Percentiles rank a stretch among this genome's conserved stretches.
phyloP scores from a whole-genome alignment of 1,140 invertebrate species.

The Drosophila fuyamai region DNA sequence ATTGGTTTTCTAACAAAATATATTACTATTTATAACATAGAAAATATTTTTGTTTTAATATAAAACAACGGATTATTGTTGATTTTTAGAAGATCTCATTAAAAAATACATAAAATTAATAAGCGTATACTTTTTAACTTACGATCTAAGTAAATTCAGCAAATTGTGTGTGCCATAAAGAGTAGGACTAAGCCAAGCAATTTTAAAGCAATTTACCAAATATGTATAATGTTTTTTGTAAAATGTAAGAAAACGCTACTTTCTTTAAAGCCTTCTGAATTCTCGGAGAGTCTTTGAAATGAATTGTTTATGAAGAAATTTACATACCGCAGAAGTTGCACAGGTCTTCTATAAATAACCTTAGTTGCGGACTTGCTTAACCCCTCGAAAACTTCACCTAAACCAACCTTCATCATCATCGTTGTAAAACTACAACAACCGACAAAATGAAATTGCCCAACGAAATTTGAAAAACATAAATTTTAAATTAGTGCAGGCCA shows the following conservation, averaged over 20 bases:
- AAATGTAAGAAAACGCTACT: not conserved
- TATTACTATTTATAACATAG: not conserved
- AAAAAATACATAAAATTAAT: no score
- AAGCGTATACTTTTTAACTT: no score
- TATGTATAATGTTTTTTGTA: no score
- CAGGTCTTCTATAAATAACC: constrained; percentile 36
- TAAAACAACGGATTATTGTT: no score
- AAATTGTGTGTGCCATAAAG: no score
- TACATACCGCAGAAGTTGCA: constrained; percentile 37
- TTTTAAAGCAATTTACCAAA: no score
- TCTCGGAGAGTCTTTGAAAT: constrained; percentile 25
- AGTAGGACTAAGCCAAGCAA: no score
- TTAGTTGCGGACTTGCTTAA: constrained; percentile 1
- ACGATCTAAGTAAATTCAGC: no score
- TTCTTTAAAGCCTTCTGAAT: not conserved
- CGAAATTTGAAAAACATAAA: constrained; percentile 69
- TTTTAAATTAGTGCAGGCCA: constrained; percentile 66
- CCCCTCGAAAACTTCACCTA: not conserved
- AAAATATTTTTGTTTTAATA: no score
- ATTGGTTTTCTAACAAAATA: no score
- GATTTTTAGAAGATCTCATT: no score
- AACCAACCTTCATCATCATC: constrained; percentile 7
- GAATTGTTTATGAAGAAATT: constrained; percentile 48
- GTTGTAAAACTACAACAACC: constrained; percentile 48
- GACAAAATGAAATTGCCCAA: constrained; percentile 55